Percentiles rank a stretch among this genome's conserved stretches.
These are phyloP conservation scores for Glyphotaelius pellucidus DNA, from an alignment of 2,888 invertebrate genomes.

Conservation along the genomic window DNA sequence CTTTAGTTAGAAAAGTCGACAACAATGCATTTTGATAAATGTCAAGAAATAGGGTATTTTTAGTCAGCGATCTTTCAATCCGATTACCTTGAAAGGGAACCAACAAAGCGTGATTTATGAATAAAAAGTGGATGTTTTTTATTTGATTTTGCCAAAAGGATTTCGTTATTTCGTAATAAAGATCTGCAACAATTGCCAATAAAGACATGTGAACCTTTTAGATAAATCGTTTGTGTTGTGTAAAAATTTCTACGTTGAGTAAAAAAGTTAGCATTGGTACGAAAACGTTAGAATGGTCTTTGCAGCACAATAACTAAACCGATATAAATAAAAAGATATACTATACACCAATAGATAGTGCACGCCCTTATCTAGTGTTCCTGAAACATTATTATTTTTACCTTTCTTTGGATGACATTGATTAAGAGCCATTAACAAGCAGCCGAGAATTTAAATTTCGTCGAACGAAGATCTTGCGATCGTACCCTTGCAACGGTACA, in stretches of 20 bases:
- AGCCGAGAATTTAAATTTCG: too few species aligned
- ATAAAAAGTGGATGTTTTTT: slow-evolving; percentile 41
- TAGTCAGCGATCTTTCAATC: background rate
- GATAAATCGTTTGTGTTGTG: slow-evolving; percentile 46
- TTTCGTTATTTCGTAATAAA: slow-evolving; percentile 48
- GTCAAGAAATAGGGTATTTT: slow-evolving; percentile 15
- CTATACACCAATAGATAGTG: too few species aligned
- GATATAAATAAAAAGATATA: too few species aligned
- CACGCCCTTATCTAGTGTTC: too few species aligned
- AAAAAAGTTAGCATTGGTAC: background rate
- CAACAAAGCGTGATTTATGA: slow-evolving; percentile 30
- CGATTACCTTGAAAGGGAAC: background rate
- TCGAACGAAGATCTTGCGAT: too few species aligned
- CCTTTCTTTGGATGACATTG: too few species aligned
- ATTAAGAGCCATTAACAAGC: too few species aligned
- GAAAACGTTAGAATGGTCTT: background rate
- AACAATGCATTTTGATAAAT: slow-evolving; percentile 20
- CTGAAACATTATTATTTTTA: too few species aligned
- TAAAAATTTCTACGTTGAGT: slow-evolving; percentile 27
- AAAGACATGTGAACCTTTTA: slow-evolving; percentile 42
- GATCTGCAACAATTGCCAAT: slow-evolving; percentile 53
- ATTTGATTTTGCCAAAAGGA: slow-evolving; percentile 32
- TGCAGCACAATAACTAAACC: background rate
- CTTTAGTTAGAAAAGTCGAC: background rate
- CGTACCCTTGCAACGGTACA: too few species aligned